Base-by-base conservation (phyloP, 2,888 invertebrate genomes). In the Pammene aurita region DNA sequence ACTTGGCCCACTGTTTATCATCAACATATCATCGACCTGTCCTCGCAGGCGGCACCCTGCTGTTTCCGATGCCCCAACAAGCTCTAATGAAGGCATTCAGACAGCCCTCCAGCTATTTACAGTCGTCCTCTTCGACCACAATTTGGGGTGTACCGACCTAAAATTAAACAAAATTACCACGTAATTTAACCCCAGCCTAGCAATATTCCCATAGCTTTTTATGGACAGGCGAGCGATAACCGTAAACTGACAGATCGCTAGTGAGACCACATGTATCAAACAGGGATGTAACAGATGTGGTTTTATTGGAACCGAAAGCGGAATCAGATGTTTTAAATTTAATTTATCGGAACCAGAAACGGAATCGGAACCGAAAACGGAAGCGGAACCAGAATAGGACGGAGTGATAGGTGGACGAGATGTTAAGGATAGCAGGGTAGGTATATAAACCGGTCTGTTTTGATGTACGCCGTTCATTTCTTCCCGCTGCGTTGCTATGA, bases 21-120 rank as follows among this genome's bases (percentile, higher is more conserved):
- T 11, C 10, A 42, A 9, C 44, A 44, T 34, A 18, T 13, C 2
- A 2, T 0, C 18, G 48, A 61, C 16, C 61, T 42, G 13, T 38
- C 26, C 35, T 50, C 13, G 0, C 48, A 26, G 58, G 5, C 58
- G 46, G 35, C 57, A 34, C 50, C 67, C 67, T 7, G 67, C 67
- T 67, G 67, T 14, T 18, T 48, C 6, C 55, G 41, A 7, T 16
- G 26, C 48, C 42, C 44, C 41, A 13, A 63, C 67, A 56, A 67
- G 55, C 50, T 61, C 57, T 67, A 63, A 67, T 67, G 56, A 67
- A 57, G 62, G 42, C 63, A 57, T 63, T 63, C 57, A 67, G 16
- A 67, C 67, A 55, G 54, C 58, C 67, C 60, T 26, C 61, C 9
- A 61, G 67, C 67, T 67, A 67, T 67, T 63, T 67, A 56, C 52